A percentile compares a stretch with the other conserved stretches of the same genome.
These are phyloP conservation scores for Polyodon spathula DNA, from an alignment of 2,113 vertebrate species.

Conservation along the genomic window DNA sequence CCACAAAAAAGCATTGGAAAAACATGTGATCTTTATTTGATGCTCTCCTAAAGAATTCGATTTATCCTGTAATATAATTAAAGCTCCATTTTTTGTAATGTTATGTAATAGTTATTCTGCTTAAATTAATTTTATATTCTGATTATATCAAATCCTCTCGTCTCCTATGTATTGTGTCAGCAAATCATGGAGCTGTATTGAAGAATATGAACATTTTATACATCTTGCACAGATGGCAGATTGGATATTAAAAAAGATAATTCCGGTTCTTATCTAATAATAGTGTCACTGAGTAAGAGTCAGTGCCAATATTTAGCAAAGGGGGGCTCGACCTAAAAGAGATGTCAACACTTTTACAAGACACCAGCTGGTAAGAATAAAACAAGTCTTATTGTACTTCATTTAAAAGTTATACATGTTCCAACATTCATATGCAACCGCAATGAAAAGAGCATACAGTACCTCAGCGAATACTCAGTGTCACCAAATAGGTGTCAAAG, in stretches of 20 bases:
- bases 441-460: background rate
- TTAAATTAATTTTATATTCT: too few relatives aligned
- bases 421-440: background rate
- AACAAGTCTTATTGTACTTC: conserved; percentile 8
- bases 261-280: background rate
- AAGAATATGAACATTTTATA: background rate
- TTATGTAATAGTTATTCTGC: too few relatives aligned
- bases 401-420: conserved; percentile 14
- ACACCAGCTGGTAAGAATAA: conserved; percentile 19
- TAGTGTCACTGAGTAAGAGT: conserved; percentile 6
- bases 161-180: background rate
- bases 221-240: background rate
- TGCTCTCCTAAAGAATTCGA: too few relatives aligned
- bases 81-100: too few relatives aligned
- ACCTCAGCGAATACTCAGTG: conserved; percentile 7
- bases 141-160: background rate
- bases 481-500: conserved; percentile 13
- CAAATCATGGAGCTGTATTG: background rate
- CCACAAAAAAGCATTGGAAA: too few relatives aligned
- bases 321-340: conserved; percentile 17
- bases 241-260: background rate
- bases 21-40: too few relatives aligned
- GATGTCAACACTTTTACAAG: conserved; percentile 24
- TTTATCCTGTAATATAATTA: too few relatives aligned
- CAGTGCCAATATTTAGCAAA: conserved; percentile 18